These are phyloP conservation scores for Dryadula phaetusa DNA, from an alignment of 2,888 invertebrate species.

Conservation along the genomic window DNA sequence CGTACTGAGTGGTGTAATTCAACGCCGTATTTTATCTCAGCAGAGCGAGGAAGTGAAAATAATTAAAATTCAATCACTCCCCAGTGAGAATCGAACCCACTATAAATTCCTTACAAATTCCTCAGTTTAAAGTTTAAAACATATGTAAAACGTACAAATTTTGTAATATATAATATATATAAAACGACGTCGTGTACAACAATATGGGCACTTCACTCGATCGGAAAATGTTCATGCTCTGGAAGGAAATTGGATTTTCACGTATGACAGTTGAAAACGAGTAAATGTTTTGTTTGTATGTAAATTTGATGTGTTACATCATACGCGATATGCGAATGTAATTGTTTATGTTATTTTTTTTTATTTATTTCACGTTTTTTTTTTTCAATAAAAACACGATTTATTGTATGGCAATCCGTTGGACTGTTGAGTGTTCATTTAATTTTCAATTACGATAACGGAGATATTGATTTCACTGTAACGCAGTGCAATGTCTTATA, in stretches of 20 bases:
- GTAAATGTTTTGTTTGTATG: slow-evolving; percentile 42
- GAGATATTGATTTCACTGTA: too few relatives aligned
- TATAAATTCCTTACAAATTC: too few relatives aligned
- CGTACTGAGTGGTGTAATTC: too few relatives aligned
- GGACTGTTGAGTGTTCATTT: not conserved
- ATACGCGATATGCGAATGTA: slow-evolving; percentile 26
- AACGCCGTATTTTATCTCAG: too few relatives aligned
- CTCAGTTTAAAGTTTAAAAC: too few relatives aligned
- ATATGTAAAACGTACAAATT: slow-evolving; percentile 5
- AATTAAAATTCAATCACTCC: too few relatives aligned
- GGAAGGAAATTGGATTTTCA: slow-evolving; percentile 68
- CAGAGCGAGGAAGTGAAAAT: too few relatives aligned
- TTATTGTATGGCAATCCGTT: not conserved
- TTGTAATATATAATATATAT: slow-evolving; percentile 38
- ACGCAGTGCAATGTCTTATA: too few relatives aligned
- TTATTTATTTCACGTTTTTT: not conserved
- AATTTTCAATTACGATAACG: too few relatives aligned
- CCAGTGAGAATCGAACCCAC: too few relatives aligned
- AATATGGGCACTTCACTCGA: slow-evolving; percentile 57
- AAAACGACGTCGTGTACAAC: slow-evolving; percentile 45
- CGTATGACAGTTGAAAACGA: slow-evolving; percentile 54
- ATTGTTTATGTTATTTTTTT: slow-evolving; percentile 10
- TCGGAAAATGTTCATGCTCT: slow-evolving; percentile 65
- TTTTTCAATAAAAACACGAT: not conserved
- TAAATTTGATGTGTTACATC: slow-evolving; percentile 33